Conservation (phyloP, 2,888 invertebrate species). For the Platycheirus rosarum region DNA sequence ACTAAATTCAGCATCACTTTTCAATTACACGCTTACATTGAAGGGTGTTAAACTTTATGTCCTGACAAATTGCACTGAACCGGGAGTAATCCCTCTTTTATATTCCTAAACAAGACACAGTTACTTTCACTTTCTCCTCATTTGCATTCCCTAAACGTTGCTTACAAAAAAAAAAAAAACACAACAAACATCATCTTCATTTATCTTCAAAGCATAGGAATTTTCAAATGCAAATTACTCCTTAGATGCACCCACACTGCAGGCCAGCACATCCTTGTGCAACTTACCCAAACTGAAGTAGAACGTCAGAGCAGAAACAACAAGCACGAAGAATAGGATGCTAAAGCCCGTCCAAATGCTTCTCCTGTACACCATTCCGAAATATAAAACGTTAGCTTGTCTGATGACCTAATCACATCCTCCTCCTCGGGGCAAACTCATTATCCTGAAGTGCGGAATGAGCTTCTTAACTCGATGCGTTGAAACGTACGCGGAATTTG, state of each 20-base stretch:
- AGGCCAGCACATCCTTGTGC: slow-evolving; percentile 29
- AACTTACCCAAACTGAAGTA: slow-evolving; percentile 82
- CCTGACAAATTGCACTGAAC: slow-evolving; percentile 65
- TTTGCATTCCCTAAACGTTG: slow-evolving; percentile 53
- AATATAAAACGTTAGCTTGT: slow-evolving; percentile 51
- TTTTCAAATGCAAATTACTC: slow-evolving; percentile 40
- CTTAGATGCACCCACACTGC: slow-evolving; percentile 19
- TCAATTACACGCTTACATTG: slow-evolving; percentile 52
- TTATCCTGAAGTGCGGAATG: slow-evolving; percentile 44
- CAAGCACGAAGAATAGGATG: slow-evolving; percentile 78
- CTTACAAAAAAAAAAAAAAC: slow-evolving; percentile 3
- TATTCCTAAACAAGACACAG: slow-evolving; percentile 12
- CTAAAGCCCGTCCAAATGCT: slow-evolving; percentile 81
- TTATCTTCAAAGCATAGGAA: slow-evolving; percentile 24
- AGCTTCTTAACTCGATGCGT: slow-evolving; percentile 18
- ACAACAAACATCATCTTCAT: slow-evolving; percentile 48
- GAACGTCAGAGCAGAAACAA: slow-evolving; percentile 80
- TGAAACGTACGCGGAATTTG: slow-evolving; percentile 22
- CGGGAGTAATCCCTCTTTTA: slow-evolving; percentile 39
- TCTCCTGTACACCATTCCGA: slow-evolving; percentile 80
- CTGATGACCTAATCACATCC: slow-evolving; percentile 67
- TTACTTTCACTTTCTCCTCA: slow-evolving; percentile 59
- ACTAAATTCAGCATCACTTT: slow-evolving; percentile 40
- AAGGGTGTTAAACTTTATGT: slow-evolving; percentile 65
- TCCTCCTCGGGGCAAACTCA: slow-evolving; percentile 50